A percentile compares a stretch with the other conserved stretches of the same genome.
Evolutionary conservation across 2,888 invertebrate genomes (phyloP).

Genomic region (Tetanocera ferruginea): DNA sequence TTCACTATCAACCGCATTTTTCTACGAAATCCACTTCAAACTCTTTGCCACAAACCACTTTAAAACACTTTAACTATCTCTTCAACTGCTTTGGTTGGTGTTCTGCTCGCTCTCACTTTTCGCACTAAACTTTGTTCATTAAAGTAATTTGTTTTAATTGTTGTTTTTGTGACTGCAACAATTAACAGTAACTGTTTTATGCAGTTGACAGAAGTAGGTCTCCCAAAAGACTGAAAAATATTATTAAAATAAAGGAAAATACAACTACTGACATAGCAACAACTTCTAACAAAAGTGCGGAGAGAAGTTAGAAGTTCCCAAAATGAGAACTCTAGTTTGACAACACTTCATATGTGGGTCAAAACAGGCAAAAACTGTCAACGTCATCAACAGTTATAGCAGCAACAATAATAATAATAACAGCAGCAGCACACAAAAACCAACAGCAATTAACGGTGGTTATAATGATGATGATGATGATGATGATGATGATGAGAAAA

Average conservation of each 20-base stretch:
- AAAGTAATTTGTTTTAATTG: background rate
- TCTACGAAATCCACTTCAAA: too few relatives aligned
- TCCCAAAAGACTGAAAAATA: background rate
- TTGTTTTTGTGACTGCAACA: background rate
- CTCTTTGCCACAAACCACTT: too few relatives aligned
- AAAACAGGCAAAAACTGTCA: conserved; percentile 9
- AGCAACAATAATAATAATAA: conserved; percentile 8
- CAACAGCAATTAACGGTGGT: background rate
- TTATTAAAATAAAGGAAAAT: background rate
- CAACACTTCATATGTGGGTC: background rate
- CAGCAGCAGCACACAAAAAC: conserved; percentile 1
- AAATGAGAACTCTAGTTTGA: background rate
- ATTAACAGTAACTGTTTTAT: too few relatives aligned
- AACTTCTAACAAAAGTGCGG: background rate
- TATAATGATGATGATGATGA: background rate
- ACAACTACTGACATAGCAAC: background rate
- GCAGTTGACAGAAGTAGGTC: too few relatives aligned
- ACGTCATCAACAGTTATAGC: background rate
- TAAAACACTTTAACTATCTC: too few relatives aligned
- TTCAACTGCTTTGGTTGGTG: too few relatives aligned
- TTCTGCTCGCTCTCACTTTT: too few relatives aligned
- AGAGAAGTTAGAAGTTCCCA: background rate
- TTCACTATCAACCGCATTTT: too few relatives aligned
- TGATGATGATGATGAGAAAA: too few relatives aligned
- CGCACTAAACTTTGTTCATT: background rate